Percentiles rank a stretch among this genome's conserved stretches.
These are phyloP conservation scores for Acanthosepion pharaonis DNA, from an alignment of 2,888 invertebrate species.

Conservation along the genomic window DNA sequence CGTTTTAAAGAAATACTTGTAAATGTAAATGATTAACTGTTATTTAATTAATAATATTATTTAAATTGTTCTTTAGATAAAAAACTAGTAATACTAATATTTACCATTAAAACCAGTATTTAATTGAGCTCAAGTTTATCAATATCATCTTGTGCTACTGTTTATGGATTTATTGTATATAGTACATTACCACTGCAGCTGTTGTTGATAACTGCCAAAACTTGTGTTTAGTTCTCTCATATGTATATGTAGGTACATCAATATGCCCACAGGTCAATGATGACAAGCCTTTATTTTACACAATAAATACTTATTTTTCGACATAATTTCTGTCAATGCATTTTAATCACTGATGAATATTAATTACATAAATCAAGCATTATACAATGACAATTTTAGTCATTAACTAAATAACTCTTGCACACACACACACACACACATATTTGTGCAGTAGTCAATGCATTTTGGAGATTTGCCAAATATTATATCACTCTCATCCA, in stretches of 20 bases:
- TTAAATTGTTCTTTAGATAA: background rate
- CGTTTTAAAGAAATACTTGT: background rate
- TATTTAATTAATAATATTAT: background rate
- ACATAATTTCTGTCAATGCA: no score
- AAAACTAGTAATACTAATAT: background rate
- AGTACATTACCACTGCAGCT: background rate
- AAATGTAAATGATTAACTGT: background rate
- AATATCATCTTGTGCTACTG: background rate
- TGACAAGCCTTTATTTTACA: no score
- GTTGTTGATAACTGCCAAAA: background rate
- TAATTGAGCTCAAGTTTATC: background rate
- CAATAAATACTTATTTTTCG: no score
- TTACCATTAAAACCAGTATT: slow-evolving; percentile 16
- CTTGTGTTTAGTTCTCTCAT: background rate
- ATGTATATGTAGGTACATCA: background rate
- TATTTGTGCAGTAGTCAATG: background rate
- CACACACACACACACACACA: no score
- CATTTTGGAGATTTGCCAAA: slow-evolving; percentile 8
- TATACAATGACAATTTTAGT: no score
- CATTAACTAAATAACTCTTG: background rate
- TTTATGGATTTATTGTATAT: slow-evolving; percentile 33
- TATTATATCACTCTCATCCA: background rate
- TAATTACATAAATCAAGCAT: no score
- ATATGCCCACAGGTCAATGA: background rate
- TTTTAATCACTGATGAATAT: no score